Evolutionary conservation across 2,888 invertebrate genomes (phyloP), one percentile per base, ranked within the genome.

Genomic region (Rugalucina vietnamica): DNA sequence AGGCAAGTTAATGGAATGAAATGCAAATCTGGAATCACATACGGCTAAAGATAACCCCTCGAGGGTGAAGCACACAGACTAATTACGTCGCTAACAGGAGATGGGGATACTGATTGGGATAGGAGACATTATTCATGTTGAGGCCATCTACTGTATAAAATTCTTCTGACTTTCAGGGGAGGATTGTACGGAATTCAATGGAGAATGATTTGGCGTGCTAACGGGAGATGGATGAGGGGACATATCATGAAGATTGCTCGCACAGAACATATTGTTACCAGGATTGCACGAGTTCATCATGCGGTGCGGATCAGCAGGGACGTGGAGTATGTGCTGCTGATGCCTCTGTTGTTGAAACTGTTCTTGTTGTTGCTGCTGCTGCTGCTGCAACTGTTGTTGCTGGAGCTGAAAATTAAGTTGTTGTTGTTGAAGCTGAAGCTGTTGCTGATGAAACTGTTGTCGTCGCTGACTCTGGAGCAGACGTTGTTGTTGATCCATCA

Each of bases 51-150:
- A 54, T 54, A 34, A 65, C 8, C 14, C 24, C 34, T 34, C 34
- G 34, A 65, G 65, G 65, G 65, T 34, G 21, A 34, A 65, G 12
- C 60, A 34, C 34, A 65, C 34, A n/a, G 24, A 2, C 65, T 34
- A 71, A 39, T 72, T 89, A 98, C 96, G 98, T 98, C 96, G 98
- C 98, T 95, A 98, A 97, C 95, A 98, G 96, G 91, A 98, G 96
- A 95, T 98, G 94, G 71, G 93, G 98, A 94, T 98, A 97, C 94
- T 97, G 97, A 93, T 96, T 96, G 91, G 92, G 78, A 34, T 79
- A 83, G 8, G 81, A 77, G 29, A 76, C 86, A 29, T 84, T 89
- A 70, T 79, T 84, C 69, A 96, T 95, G 94, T 96, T 96, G 88
- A 97, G 95, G 85, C 96, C 96, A 90, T 97, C 97, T 91, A n/a